Conservation (phyloP, 2,888 invertebrate genomes). For the Pheosia gnoma region DNA sequence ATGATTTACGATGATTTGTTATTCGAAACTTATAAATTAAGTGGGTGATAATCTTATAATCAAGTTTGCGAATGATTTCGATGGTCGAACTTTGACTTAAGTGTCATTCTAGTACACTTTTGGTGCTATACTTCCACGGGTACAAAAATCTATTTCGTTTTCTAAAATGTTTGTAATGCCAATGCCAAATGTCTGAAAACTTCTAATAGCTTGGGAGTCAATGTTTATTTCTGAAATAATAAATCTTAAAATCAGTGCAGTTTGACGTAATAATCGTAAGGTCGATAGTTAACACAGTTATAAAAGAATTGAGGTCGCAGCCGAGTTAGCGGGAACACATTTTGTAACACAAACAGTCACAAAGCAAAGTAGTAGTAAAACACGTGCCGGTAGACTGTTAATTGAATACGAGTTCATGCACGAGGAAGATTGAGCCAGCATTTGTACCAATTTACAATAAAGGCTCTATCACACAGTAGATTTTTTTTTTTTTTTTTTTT, state of each 20-base stretch:
- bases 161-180: no score
- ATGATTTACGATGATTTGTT: no score
- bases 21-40: no score
- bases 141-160: no score
- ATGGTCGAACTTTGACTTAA: no score
- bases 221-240: neutral
- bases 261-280: conserved; percentile 3
- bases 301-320: conserved; percentile 7
- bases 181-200: no score
- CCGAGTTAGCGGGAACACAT: conserved; percentile 6
- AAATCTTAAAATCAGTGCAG: conserved; percentile 5
- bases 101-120: no score
- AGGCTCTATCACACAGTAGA: neutral
- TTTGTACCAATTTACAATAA: neutral
- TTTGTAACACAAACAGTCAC: conserved; percentile 5
- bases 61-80: no score
- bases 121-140: no score
- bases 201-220: neutral
- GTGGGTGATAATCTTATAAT: no score
- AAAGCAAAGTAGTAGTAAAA: conserved; percentile 5
- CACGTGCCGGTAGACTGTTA: neutral
- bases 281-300: conserved; percentile 5
- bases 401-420: neutral
- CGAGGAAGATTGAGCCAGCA: neutral
- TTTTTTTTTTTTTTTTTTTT: no score